Conservation (phyloP, 2,797 vertebrate species). For the Vespertilio murinus region DNA sequence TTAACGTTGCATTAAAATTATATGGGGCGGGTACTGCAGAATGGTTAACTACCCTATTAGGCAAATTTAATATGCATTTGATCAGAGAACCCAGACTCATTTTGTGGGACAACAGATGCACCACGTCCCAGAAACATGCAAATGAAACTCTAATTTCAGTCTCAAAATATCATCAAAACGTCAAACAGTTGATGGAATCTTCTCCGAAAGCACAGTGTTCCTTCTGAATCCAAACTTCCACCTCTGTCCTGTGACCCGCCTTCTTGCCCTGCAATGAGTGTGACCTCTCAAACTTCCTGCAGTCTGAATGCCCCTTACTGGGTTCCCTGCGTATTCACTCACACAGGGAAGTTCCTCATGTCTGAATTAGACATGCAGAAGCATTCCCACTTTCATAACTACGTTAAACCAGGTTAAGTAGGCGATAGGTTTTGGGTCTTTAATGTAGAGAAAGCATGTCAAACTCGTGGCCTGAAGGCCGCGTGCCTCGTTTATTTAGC, state of each 20-base stretch:
- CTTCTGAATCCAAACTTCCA: neutral
- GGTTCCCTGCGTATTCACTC: neutral
- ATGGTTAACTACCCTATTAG: constrained; percentile 49
- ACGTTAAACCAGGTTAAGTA: neutral
- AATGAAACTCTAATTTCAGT: constrained; percentile 61
- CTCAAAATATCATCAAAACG: constrained; percentile 48
- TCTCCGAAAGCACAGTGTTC: neutral
- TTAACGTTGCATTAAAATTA: constrained; percentile 30
- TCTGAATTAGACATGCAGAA: constrained; percentile 1
- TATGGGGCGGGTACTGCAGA: neutral
- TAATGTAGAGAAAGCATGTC: neutral
- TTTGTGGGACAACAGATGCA: constrained; percentile 61
- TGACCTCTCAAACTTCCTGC: neutral
- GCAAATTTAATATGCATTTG: constrained; percentile 36
- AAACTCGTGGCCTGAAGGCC: rapidly evolving
- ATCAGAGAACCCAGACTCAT: constrained; percentile 44
- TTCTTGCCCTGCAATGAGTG: neutral
- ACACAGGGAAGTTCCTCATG: neutral
- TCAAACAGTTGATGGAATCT: neutral
- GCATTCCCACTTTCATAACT: neutral
- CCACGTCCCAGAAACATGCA: constrained; percentile 62
- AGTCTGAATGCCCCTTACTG: neutral
- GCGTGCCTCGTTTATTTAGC: too few species aligned
- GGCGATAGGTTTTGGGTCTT: neutral
- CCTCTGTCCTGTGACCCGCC: neutral